These are phyloP conservation scores for Petromus typicus DNA, from an alignment of 2,113 vertebrate species.

Conservation along the genomic window DNA sequence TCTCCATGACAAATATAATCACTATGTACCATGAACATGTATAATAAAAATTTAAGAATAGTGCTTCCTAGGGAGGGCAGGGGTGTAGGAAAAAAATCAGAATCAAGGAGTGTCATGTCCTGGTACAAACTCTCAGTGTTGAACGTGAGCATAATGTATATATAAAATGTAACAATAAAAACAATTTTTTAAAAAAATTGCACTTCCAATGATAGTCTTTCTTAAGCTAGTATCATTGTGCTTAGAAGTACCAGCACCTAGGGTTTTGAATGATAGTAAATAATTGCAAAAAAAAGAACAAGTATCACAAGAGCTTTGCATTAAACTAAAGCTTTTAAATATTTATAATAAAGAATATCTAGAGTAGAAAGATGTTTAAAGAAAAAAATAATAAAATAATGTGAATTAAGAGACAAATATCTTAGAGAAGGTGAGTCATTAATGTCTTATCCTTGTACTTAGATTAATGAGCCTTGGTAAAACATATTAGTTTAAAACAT, in stretches of 20 bases:
- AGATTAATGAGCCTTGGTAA: slow-evolving; percentile 33
- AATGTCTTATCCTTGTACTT: slow-evolving; percentile 48
- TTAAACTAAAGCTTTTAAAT: slow-evolving; percentile 43
- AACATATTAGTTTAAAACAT: slow-evolving; percentile 66
- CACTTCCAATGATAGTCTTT: not conserved
- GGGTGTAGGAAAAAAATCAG: too few species aligned
- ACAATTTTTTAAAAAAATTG: not conserved
- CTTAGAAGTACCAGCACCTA: not conserved
- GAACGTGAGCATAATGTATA: too few species aligned
- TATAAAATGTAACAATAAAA: too few species aligned
- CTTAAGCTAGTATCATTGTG: not conserved
- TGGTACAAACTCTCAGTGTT: too few species aligned
- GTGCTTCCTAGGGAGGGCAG: too few species aligned
- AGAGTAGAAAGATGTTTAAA: not conserved
- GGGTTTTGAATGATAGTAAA: not conserved
- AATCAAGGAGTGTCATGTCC: too few species aligned
- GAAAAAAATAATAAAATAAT: slow-evolving; percentile 31
- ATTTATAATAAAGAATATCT: slow-evolving; percentile 9
- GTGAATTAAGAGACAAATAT: not conserved
- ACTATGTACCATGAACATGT: not conserved
- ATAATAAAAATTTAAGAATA: not conserved
- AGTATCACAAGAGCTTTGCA: not conserved
- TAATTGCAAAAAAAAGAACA: not conserved
- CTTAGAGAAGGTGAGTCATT: slow-evolving; percentile 33
- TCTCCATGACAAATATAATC: not conserved